These are phyloP conservation scores for Ornithoptera priamus DNA, from an alignment of 2,888 invertebrate species.

Conservation along the genomic window DNA sequence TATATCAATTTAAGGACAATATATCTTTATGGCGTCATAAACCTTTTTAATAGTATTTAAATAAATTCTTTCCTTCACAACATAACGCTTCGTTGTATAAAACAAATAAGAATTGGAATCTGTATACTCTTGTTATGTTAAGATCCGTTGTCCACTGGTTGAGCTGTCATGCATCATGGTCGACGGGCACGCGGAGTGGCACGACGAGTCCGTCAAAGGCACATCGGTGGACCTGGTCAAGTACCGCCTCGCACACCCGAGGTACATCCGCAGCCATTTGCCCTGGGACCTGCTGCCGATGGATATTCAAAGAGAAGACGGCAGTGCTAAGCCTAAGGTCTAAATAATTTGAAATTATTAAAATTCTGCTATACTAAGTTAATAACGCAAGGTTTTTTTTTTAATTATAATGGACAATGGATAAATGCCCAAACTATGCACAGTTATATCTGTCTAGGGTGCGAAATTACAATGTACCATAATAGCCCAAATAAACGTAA, in stretches of 20 bases:
- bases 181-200: constrained; percentile 81
- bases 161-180: constrained; percentile 84
- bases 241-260: constrained; percentile 82
- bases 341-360: constrained; percentile 1
- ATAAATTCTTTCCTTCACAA: too few species aligned
- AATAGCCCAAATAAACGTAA: too few species aligned
- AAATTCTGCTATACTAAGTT: too few species aligned
- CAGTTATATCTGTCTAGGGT: too few species aligned
- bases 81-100: too few species aligned
- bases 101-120: not conserved
- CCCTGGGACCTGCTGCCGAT: constrained; percentile 85
- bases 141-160: constrained; percentile 87
- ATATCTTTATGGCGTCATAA: too few species aligned
- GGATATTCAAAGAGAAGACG: constrained; percentile 82
- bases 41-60: too few species aligned
- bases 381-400: too few species aligned
- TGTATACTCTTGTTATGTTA: constrained; percentile 41
- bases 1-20: too few species aligned
- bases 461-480: too few species aligned
- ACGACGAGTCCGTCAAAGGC: constrained; percentile 81
- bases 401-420: too few species aligned
- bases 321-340: constrained; percentile 86
- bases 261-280: constrained; percentile 88
- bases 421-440: too few species aligned
- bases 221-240: constrained; percentile 87